These are phyloP conservation scores for human DNA, from an alignment of 2,113 vertebrate species.

Conservation along the genomic window GRCh38 chrX:50697001-50697500, in stretches of 20 bases:
- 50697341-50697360: neutral
- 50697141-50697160: neutral
- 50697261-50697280: neutral
- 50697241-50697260: constrained; percentile 13
- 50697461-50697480: constrained; percentile 32
- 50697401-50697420: constrained; percentile 30
- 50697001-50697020: neutral
- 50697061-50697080: neutral
- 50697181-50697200: neutral
- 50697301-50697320: neutral
- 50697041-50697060: constrained; percentile 37
- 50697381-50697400: neutral
- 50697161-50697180: neutral
- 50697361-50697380: neutral
- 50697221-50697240: neutral
- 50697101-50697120: neutral
- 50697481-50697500: constrained; percentile 54
- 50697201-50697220: neutral
- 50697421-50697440: constrained; percentile 7
- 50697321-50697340: neutral
- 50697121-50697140: neutral
- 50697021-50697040: neutral
- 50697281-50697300: constrained; percentile 14
- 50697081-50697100: neutral
- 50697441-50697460: constrained; percentile 51